A percentile compares a stretch with the other conserved stretches of the same genome.
Evolutionary conservation across 2,888 invertebrate genomes (phyloP).

Genomic region (Drosophila anceps): DNA sequence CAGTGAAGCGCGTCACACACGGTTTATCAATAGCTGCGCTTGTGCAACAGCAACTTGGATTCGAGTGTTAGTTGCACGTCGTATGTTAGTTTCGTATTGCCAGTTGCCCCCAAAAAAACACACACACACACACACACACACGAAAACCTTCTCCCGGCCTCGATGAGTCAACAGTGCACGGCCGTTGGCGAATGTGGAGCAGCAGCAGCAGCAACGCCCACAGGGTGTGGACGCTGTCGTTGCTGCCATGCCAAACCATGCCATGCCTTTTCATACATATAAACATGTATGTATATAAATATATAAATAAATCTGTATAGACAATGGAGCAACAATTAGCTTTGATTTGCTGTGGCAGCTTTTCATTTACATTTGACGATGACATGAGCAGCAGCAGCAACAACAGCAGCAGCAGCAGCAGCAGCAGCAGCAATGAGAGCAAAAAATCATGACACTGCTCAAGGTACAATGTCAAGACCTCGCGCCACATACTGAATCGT

Average conservation of each 20-base stretch:
- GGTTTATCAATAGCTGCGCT: constrained; percentile 48
- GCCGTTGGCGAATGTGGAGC: constrained; percentile 54
- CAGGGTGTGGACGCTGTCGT: constrained; percentile 66
- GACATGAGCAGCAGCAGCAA: constrained; percentile 47
- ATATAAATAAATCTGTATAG: neutral
- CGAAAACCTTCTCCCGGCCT: constrained; percentile 51
- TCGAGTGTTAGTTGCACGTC: neutral
- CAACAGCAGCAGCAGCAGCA: too few species aligned
- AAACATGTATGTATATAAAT: neutral
- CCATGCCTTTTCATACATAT: constrained; percentile 55
- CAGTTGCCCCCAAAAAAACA: constrained; percentile 5
- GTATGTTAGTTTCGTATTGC: neutral
- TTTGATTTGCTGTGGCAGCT: constrained; percentile 68
- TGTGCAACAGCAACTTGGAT: constrained; percentile 25
- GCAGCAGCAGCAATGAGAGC: constrained; percentile 19
- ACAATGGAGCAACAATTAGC: constrained; percentile 49
- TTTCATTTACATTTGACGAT: constrained; percentile 63
- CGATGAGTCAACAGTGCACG: constrained; percentile 58
- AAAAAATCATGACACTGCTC: constrained; percentile 66
- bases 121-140: neutral
- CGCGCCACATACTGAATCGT: constrained; percentile 56
- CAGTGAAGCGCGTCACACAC: constrained; percentile 46
- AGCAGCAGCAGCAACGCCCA: constrained; percentile 65
- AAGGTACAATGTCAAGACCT: constrained; percentile 81
- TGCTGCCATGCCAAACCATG: constrained; percentile 40